Base-by-base conservation (phyloP, 1,140 invertebrate species). In the Tetraneura akinire region DNA sequence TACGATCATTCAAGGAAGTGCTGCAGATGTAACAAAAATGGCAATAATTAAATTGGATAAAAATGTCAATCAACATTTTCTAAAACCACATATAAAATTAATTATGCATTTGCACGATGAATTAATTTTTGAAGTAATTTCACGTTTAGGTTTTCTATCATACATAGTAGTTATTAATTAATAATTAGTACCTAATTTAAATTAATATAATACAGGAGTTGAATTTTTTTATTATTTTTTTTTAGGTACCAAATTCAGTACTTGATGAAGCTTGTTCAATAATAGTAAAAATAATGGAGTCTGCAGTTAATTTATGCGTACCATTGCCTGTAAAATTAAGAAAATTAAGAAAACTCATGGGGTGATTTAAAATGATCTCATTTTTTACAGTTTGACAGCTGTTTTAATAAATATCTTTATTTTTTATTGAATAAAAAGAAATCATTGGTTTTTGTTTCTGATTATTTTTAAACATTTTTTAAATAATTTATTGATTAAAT, bases 41-140 rank as follows among this genome's bases (percentile, higher is more conserved):
- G 95, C 96, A 0, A 96, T 98, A 91, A 88, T 95, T 42, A 86
- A 88, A 64, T 91, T 98, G 83, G 91, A 94, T 49, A 80, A 82
- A 21, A 64, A 42, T 80, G 70, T 80, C 85, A 83, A 85, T 84
- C 80, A 81, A 80, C 13, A 60, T 26, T 23, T 60, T 29, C 18
- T 32, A 2, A 47, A 70, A 57, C 60, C 49, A 57, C 70, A 68
- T 62, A 64, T 89, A 1, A 90, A 89, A 81, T 87, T 98, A 23
- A 89, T 98, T 4, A 86, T 98, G 51, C 95, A 98, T 85, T 87
- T 99, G 81, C 97, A 99, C 85, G 97, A 99, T 87, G 97, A 99
- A 89, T 87, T 99, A 1, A 91, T 99, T 32, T 98, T 94, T 84
- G 96, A 99, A 89, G 94, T 97, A 80, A n/a, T 71, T 4, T 37